Conservation (phyloP, 2,797 vertebrate genomes). For the Pyrocephalus nanus region DNA sequence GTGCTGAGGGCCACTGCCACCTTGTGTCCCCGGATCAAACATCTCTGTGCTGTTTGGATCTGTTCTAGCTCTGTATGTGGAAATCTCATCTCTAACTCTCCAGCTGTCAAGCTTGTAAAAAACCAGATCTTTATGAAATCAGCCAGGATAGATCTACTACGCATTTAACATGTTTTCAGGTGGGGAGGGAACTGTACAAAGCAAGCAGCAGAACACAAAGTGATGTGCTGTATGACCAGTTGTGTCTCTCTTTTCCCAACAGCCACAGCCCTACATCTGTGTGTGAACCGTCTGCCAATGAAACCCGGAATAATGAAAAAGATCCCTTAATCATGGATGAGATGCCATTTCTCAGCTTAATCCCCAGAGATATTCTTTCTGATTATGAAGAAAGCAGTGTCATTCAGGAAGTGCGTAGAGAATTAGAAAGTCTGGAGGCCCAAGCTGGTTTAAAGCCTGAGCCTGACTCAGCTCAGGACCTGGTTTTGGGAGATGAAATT, state of each 20-base stretch:
- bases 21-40: neutral
- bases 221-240: neutral
- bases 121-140: neutral
- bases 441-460: constrained; percentile 34
- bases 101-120: neutral
- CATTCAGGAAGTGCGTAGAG: constrained; percentile 62
- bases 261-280: constrained; percentile 68
- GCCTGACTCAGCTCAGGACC: constrained; percentile 3
- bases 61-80: neutral
- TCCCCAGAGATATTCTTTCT: constrained; percentile 20
- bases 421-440: constrained; percentile 69
- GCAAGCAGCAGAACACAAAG: neutral
- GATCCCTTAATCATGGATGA: constrained; percentile 11
- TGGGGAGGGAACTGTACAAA: neutral
- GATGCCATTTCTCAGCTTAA: constrained; percentile 48
- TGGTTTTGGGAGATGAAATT: constrained; percentile 65
- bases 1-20: neutral
- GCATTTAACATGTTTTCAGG: neutral
- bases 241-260: neutral
- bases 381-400: constrained; percentile 64
- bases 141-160: neutral
- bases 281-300: constrained; percentile 62
- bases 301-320: neutral
- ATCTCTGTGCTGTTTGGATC: neutral
- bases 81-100: neutral